Evolutionary conservation across 2,888 invertebrate genomes (phyloP).

Genomic region (Nomada flava): DNA sequence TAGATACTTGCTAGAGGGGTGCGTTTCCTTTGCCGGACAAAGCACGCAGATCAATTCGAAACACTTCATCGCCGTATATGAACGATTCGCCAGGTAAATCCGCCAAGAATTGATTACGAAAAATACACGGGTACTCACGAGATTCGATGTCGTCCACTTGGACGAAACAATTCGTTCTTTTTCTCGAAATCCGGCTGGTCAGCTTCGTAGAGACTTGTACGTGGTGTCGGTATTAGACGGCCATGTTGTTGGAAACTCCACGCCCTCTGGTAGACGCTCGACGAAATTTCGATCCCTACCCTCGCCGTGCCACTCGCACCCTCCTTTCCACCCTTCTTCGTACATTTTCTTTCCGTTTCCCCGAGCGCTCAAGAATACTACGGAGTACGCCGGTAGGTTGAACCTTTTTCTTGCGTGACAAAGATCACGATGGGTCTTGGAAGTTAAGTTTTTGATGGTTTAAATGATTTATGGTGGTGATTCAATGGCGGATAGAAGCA

Average conservation of each 20-base stretch:
- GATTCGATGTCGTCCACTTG: neutral
- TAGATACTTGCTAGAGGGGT: constrained; percentile 45
- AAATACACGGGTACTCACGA: constrained; percentile 33
- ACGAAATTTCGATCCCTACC: constrained; percentile 45
- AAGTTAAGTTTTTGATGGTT: neutral
- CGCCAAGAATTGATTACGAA: fast-evolving
- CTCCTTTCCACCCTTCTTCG: constrained; percentile 1
- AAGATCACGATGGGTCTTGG: neutral
- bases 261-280: constrained; percentile 71
- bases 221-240: constrained; percentile 75
- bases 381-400: neutral
- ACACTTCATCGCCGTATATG: neutral
- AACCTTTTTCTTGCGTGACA: neutral
- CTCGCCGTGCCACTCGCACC: constrained; percentile 13
- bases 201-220: constrained; percentile 70
- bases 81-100: neutral
- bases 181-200: constrained; percentile 47
- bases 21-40: constrained; percentile 48
- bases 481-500: neutral
- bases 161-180: constrained; percentile 6
- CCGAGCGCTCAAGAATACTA: constrained; percentile 17
- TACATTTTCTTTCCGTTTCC: constrained; percentile 10
- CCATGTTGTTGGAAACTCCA: constrained; percentile 75
- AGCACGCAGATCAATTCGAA: constrained; percentile 36
- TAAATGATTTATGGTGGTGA: constrained; percentile 12